phyloP scores from a whole-genome alignment of 2,888 invertebrate genomes.

The Monopis laevigella region DNA sequence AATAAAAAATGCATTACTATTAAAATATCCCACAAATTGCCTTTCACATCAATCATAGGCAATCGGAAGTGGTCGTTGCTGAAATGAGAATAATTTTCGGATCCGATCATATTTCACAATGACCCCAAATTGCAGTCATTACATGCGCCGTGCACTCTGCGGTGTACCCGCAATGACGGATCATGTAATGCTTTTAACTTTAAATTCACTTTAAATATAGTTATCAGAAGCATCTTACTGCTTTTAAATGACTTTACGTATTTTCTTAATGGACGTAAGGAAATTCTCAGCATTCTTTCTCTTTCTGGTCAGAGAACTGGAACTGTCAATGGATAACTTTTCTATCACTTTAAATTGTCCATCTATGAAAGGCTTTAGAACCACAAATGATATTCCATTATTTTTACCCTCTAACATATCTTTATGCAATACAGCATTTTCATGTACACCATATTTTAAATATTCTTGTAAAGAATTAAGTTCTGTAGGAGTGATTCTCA shows the following conservation, averaged over 20 bases:
- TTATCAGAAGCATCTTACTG: not conserved
- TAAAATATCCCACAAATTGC: constrained; percentile 28
- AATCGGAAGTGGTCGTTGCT: constrained; percentile 60
- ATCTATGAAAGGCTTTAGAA: constrained; percentile 42
- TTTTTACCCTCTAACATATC: constrained; percentile 45
- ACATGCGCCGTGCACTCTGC: constrained; percentile 37
- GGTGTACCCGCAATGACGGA: constrained; percentile 38
- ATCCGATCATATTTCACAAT: constrained; percentile 47
- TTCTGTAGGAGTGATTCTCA: constrained; percentile 23
- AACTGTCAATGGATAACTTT: constrained; percentile 37
- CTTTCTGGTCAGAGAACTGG: constrained; percentile 27
- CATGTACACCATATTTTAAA: not conserved
- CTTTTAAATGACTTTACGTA: too few species aligned
- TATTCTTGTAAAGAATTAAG: constrained; percentile 27
- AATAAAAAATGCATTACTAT: too few species aligned
- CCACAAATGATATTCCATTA: constrained; percentile 43
- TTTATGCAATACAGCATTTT: constrained; percentile 23
- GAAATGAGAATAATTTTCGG: constrained; percentile 53
- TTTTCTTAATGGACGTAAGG: too few species aligned
- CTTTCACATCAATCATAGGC: constrained; percentile 45
- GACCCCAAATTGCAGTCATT: constrained; percentile 51
- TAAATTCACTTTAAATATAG: not conserved
- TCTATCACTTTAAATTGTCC: constrained; percentile 47
- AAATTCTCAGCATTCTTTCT: constrained; percentile 45
- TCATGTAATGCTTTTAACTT: constrained; percentile 23